These are phyloP conservation scores for Cygnus buccinator DNA, from an alignment of 2,113 vertebrate species.

Conservation along the genomic window DNA sequence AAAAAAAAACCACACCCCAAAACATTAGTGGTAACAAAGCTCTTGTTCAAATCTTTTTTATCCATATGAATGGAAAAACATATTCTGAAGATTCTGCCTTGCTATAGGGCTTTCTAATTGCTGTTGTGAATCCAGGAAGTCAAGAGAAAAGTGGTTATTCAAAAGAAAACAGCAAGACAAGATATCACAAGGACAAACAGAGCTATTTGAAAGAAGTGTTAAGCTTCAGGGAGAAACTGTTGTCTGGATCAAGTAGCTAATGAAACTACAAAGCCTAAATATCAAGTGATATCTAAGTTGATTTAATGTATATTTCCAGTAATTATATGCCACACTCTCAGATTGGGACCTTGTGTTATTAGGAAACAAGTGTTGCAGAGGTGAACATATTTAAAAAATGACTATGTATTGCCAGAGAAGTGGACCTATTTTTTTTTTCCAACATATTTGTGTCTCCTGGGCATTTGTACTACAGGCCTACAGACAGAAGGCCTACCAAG, in stretches of 20 bases:
- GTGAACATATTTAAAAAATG: background rate
- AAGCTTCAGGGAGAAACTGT: background rate
- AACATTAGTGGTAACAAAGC: background rate
- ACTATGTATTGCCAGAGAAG: background rate
- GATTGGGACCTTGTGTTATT: background rate
- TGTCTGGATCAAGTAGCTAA: background rate
- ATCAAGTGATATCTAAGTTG: background rate
- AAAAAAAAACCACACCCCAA: background rate
- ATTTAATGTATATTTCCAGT: background rate
- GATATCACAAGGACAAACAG: background rate
- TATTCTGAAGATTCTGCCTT: background rate
- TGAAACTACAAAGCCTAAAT: background rate
- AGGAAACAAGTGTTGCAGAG: background rate
- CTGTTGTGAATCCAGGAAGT: background rate
- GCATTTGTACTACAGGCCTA: background rate
- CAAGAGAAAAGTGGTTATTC: background rate
- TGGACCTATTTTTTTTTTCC: background rate
- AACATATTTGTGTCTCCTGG: background rate
- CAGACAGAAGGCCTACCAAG: background rate
- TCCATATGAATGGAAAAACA: background rate
- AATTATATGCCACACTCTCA: background rate
- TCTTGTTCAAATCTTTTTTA: background rate
- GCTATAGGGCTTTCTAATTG: background rate
- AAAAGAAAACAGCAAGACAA: background rate
- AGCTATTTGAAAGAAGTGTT: background rate